Conservation (phyloP, 2,113 vertebrate species). For the Notothenia coriiceps region DNA sequence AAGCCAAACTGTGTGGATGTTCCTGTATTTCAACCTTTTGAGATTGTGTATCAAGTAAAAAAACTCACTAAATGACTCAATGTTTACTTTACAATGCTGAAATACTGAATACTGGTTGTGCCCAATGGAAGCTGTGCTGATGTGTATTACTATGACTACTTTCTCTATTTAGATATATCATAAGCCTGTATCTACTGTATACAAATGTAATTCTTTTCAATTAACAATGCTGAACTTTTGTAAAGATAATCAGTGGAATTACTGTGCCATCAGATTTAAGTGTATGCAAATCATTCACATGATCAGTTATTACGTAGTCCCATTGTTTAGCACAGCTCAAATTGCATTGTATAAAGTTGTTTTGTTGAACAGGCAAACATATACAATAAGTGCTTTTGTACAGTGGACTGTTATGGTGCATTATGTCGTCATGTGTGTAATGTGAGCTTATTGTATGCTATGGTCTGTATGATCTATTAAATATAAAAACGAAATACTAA, state of each 20-base stretch:
- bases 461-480: slow-evolving; percentile 60
- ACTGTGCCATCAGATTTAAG: slow-evolving; percentile 57
- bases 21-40: slow-evolving; percentile 9
- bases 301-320: slow-evolving; percentile 12
- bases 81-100: slow-evolving; percentile 24
- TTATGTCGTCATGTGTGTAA: slow-evolving; percentile 51
- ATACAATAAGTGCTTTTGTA: slow-evolving; percentile 68
- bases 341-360: slow-evolving; percentile 47
- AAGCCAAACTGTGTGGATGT: slow-evolving; percentile 41
- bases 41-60: slow-evolving; percentile 20
- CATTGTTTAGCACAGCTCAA: slow-evolving; percentile 44
- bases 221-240: slow-evolving; percentile 20
- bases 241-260: slow-evolving; percentile 37
- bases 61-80: slow-evolving; percentile 11
- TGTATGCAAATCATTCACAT: slow-evolving; percentile 3
- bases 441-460: slow-evolving; percentile 59
- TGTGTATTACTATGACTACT: slow-evolving; percentile 40
- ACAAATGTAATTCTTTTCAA: slow-evolving; percentile 38
- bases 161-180: slow-evolving; percentile 18
- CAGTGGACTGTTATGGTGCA: slow-evolving; percentile 63
- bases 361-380: slow-evolving; percentile 58
- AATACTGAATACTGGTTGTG: slow-evolving; percentile 8
- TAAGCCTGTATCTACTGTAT: slow-evolving; percentile 20
- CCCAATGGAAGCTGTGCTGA: slow-evolving; percentile 43
- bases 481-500: slow-evolving; percentile 25